These are phyloP conservation scores for Dolichotis patagonum DNA, from an alignment of 2,113 vertebrate genomes.

Conservation along the genomic window DNA sequence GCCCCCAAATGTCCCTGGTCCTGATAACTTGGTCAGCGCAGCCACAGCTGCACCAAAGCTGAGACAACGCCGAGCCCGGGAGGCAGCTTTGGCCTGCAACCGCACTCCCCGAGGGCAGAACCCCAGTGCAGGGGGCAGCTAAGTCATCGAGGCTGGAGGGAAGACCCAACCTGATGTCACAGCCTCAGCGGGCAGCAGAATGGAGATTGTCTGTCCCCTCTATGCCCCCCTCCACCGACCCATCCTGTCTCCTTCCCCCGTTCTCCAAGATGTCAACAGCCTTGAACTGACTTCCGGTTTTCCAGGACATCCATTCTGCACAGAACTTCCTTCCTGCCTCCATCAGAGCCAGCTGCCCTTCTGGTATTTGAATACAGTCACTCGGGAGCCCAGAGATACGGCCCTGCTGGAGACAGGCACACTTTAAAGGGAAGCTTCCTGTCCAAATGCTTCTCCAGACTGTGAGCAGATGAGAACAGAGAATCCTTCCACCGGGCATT, in stretches of 20 bases:
- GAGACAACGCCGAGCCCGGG: rapidly evolving
- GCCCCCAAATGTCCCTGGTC: rapidly evolving
- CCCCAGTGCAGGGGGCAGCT: not conserved
- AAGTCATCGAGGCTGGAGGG: rapidly evolving
- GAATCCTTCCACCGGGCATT: too few relatives aligned
- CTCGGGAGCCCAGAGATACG: rapidly evolving
- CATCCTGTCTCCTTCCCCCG: not conserved
- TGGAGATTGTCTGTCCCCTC: rapidly evolving
- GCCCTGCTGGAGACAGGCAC: not conserved
- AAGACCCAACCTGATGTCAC: rapidly evolving
- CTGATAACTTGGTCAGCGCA: not conserved
- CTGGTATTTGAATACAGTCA: rapidly evolving
- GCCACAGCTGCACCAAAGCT: rapidly evolving
- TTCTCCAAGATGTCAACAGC: rapidly evolving
- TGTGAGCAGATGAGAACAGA: rapidly evolving
- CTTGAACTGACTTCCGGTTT: not conserved
- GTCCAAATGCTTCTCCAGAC: too few relatives aligned
- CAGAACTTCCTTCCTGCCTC: not conserved
- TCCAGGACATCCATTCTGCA: rapidly evolving
- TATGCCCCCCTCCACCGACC: rapidly evolving
- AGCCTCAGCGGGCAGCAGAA: rapidly evolving
- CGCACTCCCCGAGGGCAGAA: not conserved
- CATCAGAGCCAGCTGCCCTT: not conserved
- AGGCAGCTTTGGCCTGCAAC: rapidly evolving
- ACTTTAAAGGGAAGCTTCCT: not conserved